Conservation (phyloP, 2,888 invertebrate genomes). For the Hemicrepidius hirtus region DNA sequence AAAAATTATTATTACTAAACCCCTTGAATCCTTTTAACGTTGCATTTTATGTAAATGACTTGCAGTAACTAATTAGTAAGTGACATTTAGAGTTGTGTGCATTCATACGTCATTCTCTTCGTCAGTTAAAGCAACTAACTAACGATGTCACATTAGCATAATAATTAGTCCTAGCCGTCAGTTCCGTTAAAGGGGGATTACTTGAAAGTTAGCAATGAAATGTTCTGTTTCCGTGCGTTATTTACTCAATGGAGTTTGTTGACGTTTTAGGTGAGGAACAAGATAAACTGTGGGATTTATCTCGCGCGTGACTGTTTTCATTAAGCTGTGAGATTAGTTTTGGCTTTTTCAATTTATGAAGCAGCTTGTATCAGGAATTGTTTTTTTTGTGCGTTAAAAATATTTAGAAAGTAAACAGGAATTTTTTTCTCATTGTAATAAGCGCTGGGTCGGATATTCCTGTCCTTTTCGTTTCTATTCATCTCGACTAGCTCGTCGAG, state of each 20-base stretch:
- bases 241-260: constrained; percentile 12
- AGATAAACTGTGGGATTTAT: constrained; percentile 47
- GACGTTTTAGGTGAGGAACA: constrained; percentile 26
- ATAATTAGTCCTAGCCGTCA: constrained; percentile 40
- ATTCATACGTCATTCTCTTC: not conserved
- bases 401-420: no score
- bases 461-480: no score
- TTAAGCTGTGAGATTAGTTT: constrained; percentile 44
- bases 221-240: constrained; percentile 39
- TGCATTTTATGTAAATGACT: not conserved
- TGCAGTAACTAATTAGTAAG: constrained; percentile 1
- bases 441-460: no score
- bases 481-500: no score
- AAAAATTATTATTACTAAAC: no score
- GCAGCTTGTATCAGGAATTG: not conserved
- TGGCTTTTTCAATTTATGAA: constrained; percentile 30
- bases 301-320: constrained; percentile 47
- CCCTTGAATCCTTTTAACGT: no score
- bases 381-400: no score
- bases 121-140: not conserved
- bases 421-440: no score
- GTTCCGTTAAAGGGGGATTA: constrained; percentile 32
- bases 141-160: constrained; percentile 26
- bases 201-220: constrained; percentile 40
- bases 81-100: not conserved